A percentile compares a stretch with the other conserved stretches of the same genome.
phyloP scores from a whole-genome alignment of 35 echinoderm and acorn worm genomes.

The Apostichopus japonicus region DNA sequence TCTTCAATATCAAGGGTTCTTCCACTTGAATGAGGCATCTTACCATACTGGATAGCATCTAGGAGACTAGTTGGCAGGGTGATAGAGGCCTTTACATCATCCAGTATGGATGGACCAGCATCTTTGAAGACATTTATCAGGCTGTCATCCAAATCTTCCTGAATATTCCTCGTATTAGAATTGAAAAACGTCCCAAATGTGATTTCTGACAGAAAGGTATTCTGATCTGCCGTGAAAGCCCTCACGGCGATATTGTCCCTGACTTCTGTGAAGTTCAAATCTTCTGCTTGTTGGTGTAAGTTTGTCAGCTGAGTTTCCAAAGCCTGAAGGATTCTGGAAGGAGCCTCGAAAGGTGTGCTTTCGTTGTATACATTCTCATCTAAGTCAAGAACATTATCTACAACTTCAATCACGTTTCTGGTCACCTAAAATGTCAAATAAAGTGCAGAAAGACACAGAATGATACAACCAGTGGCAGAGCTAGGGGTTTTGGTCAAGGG shows the following conservation, averaged over 20 bases:
- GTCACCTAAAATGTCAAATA: neutral
- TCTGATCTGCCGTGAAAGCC: neutral
- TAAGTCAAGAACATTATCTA: neutral
- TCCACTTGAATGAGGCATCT: neutral
- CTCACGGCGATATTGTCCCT: neutral
- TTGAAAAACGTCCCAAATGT: conserved; percentile 22
- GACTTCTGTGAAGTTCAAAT: conserved; percentile 48
- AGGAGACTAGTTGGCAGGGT: neutral
- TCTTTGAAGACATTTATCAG: neutral
- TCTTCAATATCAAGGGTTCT: no score
- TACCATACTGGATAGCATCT: neutral
- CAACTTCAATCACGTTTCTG: neutral
- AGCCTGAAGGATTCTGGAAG: neutral
- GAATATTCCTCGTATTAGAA: neutral
- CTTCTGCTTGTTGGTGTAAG: neutral
- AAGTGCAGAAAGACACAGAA: no score
- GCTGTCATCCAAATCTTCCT: neutral
- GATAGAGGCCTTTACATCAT: conserved; percentile 11
- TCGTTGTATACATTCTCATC: neutral
- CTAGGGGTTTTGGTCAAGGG: no score
- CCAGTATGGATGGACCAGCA: neutral
- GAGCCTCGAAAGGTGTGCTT: neutral
- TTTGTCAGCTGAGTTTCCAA: conserved; percentile 21
- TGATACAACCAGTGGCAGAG: no score
- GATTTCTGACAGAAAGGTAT: neutral